Conservation (phyloP, 2,888 invertebrate genomes). For the Himalopsyche tibetana region DNA sequence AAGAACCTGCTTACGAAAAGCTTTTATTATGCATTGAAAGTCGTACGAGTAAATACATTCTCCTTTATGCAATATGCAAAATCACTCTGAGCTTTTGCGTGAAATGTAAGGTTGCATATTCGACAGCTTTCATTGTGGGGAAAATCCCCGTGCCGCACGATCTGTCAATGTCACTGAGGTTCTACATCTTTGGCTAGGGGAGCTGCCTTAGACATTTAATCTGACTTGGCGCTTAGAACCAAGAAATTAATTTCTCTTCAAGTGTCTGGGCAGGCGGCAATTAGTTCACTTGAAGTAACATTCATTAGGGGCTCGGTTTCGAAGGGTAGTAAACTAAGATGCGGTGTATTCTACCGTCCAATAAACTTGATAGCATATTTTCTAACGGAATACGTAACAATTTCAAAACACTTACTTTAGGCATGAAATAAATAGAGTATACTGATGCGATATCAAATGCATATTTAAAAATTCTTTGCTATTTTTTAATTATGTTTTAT, state of each 20-base stretch:
- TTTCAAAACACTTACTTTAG: too few species aligned
- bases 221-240: conserved; percentile 44
- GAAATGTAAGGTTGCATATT: conserved; percentile 38
- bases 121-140: neutral
- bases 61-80: conserved; percentile 15
- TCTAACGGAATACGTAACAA: neutral
- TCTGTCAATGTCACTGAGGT: conserved; percentile 43
- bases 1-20: too few species aligned
- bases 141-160: conserved; percentile 44
- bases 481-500: too few species aligned
- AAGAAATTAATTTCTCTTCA: conserved; percentile 56
- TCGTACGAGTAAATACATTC: neutral
- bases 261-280: conserved; percentile 52
- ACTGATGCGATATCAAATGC: too few species aligned
- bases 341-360: neutral
- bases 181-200: conserved; percentile 37
- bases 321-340: conserved; percentile 6
- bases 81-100: neutral
- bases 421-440: too few species aligned
- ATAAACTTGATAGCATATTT: neutral
- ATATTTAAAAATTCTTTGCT: too few species aligned
- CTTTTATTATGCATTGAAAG: too few species aligned
- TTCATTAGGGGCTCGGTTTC: conserved; percentile 51
- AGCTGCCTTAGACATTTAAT: conserved; percentile 57
- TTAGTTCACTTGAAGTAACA: conserved; percentile 57